phyloP scores from a whole-genome alignment of 1,140 invertebrate genomes.

The Habropoda laboriosa region DNA sequence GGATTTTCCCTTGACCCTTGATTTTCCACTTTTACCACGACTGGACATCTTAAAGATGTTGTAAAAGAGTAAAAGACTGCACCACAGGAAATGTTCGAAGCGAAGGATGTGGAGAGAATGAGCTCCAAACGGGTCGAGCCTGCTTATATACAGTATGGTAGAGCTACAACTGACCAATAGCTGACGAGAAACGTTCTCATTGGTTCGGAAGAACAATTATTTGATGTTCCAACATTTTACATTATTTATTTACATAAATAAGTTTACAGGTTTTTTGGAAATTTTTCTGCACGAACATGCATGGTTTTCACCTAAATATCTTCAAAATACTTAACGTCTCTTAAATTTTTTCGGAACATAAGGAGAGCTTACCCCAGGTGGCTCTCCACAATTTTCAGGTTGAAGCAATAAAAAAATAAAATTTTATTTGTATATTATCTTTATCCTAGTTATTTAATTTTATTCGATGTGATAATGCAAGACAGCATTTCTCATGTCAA shows the following conservation, averaged over 20 bases:
- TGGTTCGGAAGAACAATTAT: not conserved
- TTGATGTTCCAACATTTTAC: not conserved
- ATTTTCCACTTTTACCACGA: conserved; percentile 79
- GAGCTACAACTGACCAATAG: not conserved
- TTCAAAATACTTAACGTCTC: too few species aligned
- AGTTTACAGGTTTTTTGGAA: too few species aligned
- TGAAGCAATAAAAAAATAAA: too few species aligned
- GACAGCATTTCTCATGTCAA: too few species aligned
- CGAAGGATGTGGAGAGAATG: not conserved
- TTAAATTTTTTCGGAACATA: too few species aligned
- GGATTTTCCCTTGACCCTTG: conserved; percentile 81
- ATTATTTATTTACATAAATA: not conserved
- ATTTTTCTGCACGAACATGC: too few species aligned
- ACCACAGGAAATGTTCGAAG: rapidly evolving
- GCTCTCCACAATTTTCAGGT: too few species aligned
- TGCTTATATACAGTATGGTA: not conserved
- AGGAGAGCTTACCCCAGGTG: too few species aligned
- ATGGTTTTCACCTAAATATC: too few species aligned
- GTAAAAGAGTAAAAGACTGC: not conserved
- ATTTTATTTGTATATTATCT: not conserved
- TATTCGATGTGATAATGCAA: too few species aligned
- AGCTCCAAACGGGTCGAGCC: rapidly evolving
- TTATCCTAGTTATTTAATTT: too few species aligned
- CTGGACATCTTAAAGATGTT: conserved; percentile 75
- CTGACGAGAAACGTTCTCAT: not conserved